These are phyloP conservation scores for Gallinago undulata DNA, from an alignment of 2,113 vertebrate genomes.

Conservation along the genomic window DNA sequence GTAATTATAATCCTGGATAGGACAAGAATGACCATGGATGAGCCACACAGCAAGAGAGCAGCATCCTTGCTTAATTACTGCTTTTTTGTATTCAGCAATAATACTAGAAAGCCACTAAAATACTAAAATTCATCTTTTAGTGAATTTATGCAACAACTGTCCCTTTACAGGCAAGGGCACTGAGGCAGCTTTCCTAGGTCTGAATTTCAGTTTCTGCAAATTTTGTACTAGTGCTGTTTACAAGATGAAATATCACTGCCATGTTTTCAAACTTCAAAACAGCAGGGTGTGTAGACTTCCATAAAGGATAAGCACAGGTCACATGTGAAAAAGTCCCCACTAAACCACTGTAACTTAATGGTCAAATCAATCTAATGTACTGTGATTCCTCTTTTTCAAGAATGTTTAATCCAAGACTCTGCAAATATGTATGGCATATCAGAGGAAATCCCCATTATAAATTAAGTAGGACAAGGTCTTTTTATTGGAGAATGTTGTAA, in stretches of 20 bases:
- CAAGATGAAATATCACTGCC: background rate
- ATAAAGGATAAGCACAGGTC: background rate
- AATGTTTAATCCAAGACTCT: background rate
- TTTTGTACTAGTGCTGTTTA: fast-evolving
- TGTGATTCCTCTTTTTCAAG: background rate
- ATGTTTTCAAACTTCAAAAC: background rate
- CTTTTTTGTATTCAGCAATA: background rate
- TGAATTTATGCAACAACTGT: background rate
- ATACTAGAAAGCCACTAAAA: background rate
- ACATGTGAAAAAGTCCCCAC: background rate
- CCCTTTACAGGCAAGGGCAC: background rate
- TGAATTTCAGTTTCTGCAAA: background rate
- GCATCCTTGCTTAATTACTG: background rate
- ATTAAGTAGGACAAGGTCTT: background rate
- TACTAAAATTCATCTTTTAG: background rate
- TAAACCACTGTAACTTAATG: background rate
- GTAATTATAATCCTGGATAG: background rate
- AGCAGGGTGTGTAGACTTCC: background rate
- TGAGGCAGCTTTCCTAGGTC: background rate
- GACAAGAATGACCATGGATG: background rate
- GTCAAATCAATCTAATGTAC: background rate
- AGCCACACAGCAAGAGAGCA: background rate
- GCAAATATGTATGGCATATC: fast-evolving
- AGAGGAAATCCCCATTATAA: fast-evolving
- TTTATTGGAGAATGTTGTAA: background rate